A percentile compares a stretch with the other conserved stretches of the same genome.
These are phyloP conservation scores for Chloroceryle amazona DNA, from an alignment of 2,797 vertebrate species.

Conservation along the genomic window DNA sequence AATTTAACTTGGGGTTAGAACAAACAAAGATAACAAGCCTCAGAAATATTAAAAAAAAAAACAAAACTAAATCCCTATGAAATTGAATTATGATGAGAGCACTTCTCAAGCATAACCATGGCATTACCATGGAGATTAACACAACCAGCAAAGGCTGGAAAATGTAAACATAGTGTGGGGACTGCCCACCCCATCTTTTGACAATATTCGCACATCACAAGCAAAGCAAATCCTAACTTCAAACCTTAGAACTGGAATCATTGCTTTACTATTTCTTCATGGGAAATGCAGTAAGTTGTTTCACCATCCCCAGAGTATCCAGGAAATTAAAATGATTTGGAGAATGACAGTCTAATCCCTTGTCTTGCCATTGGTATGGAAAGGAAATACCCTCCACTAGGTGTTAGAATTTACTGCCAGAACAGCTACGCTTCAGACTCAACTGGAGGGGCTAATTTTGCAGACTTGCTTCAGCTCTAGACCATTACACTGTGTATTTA, in stretches of 20 bases:
- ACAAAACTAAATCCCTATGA: not conserved
- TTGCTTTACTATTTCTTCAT: not conserved
- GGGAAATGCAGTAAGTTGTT: not conserved
- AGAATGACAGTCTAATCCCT: not conserved
- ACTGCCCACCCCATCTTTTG: not conserved
- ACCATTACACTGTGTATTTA: not conserved
- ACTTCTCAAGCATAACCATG: constrained; percentile 19
- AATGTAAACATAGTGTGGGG: not conserved
- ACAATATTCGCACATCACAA: not conserved
- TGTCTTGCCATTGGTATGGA: not conserved
- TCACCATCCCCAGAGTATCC: not conserved
- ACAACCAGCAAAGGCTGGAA: constrained; percentile 1
- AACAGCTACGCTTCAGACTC: not conserved
- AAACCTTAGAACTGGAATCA: not conserved
- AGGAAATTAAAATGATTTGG: not conserved
- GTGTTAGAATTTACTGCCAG: not conserved
- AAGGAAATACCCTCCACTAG: not conserved
- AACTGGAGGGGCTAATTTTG: not conserved
- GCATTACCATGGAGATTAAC: constrained; percentile 50
- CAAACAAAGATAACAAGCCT: constrained; percentile 8
- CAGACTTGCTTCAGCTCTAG: not conserved
- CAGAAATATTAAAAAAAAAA: not conserved
- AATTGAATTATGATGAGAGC: not conserved
- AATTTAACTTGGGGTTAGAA: constrained; percentile 12
- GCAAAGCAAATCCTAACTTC: constrained; percentile 8